phyloP scores from a whole-genome alignment of 1,140 invertebrate species.

The Vanessa tameamea region DNA sequence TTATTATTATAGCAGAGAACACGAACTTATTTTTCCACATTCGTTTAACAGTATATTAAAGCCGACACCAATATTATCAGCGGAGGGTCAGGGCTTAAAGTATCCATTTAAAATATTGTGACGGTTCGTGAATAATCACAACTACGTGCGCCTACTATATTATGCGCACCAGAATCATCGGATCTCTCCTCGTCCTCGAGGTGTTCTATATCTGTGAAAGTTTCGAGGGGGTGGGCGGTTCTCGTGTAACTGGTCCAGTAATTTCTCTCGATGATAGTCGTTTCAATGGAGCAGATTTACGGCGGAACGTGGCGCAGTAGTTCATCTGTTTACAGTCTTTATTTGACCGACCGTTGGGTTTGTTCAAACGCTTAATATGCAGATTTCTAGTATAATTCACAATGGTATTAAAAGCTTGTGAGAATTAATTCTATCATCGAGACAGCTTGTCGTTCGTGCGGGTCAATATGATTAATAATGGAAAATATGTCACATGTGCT shows the following conservation, averaged over 20 bases:
- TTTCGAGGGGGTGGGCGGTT: conserved; percentile 39
- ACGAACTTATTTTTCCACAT: conserved; percentile 57
- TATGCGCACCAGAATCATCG: conserved; percentile 45
- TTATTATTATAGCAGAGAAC: conserved; percentile 30
- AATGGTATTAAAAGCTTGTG: conserved; percentile 50
- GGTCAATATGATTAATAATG: conserved; percentile 37
- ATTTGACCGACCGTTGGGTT: conserved; percentile 56
- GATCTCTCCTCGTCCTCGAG: conserved; percentile 36
- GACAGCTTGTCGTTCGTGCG: conserved; percentile 36
- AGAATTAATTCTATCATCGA: conserved; percentile 41
- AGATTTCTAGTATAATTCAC: conserved; percentile 54
- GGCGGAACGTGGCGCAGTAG: conserved; percentile 49
- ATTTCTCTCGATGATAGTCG: conserved; percentile 70
- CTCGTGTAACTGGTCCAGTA: conserved; percentile 56
- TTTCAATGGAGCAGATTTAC: conserved; percentile 73
- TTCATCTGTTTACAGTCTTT: conserved; percentile 62
- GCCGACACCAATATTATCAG: conserved; percentile 64
- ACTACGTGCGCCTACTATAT: conserved; percentile 62
- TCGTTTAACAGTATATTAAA: conserved; percentile 64
- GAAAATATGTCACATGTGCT: conserved; percentile 34
- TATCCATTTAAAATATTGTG: conserved; percentile 72
- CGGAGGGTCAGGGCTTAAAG: conserved; percentile 62
- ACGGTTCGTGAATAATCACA: conserved; percentile 66
- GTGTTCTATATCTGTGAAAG: conserved; percentile 21
- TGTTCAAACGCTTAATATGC: conserved; percentile 55